These are phyloP conservation scores for Tangara arthus DNA, from an alignment of 2,797 vertebrate species.

Conservation along the genomic window DNA sequence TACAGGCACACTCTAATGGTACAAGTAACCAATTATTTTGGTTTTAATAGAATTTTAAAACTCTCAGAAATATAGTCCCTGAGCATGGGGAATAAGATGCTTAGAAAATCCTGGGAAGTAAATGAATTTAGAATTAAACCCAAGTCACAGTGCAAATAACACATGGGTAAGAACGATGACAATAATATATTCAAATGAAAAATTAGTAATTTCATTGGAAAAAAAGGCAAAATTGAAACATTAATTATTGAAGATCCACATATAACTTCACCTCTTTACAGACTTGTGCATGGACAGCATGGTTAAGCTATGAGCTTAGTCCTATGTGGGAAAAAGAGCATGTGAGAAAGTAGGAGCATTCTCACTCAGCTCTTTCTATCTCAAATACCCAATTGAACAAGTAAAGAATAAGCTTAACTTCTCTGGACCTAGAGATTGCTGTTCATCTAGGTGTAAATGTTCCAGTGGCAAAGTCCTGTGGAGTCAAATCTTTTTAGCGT, in stretches of 20 bases:
- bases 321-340: neutral
- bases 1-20: neutral
- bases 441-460: neutral
- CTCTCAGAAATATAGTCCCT: neutral
- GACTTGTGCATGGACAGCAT: neutral
- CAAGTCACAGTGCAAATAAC: neutral
- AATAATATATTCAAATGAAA: neutral
- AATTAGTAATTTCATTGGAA: neutral
- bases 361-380: neutral
- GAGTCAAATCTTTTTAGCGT: neutral
- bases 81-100: neutral
- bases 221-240: slow-evolving; percentile 1
- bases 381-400: neutral
- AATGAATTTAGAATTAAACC: neutral
- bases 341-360: neutral
- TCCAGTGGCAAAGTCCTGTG: neutral
- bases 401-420: neutral
- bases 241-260: slow-evolving; percentile 14
- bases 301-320: neutral
- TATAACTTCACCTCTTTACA: neutral
- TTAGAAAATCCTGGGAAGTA: neutral
- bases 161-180: neutral
- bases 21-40: neutral
- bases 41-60: slow-evolving; percentile 20
- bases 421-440: neutral